Evolutionary conservation across 2,888 invertebrate genomes (phyloP), one percentile per base, ranked within the genome.

Genomic region (Eupeodes latifasciatus): DNA sequence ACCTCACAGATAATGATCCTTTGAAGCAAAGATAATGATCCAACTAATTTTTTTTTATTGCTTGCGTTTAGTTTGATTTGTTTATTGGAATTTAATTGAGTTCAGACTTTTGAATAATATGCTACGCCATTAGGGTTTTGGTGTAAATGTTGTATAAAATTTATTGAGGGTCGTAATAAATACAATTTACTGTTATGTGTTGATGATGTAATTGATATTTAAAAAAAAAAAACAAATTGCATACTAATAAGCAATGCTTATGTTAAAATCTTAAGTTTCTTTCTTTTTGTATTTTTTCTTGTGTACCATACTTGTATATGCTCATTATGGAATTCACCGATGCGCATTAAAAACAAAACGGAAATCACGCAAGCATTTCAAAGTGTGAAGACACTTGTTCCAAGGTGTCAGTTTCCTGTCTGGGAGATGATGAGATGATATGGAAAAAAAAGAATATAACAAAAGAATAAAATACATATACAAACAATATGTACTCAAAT

Each of bases 331-430:
- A 57, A 75, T 51, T 80, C 85, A 81, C 4, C 71, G 74, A 85
- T 62, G 57, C 88, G 64, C 61, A 67, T 71, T 36, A 71, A 53
- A 78, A 80, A 83, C 76, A 87, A 85, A 74, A 78, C 77, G 55
- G 81, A 71, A 78, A 62, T 51, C 88, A 85, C 64, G 85, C 77
- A 85, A 88, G 57, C 85, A 62, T 88, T 81, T 57, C 81, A 75
- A 88, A 88, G 88, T 88, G 88, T 88, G 88, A 88, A 88, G 81
- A 78, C 53, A 34, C 75, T 81, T 85, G 88, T 85, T 69, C 19
- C 53, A 36, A 66, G 84, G 87, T 87, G 76, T 87, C 80, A 71
- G 76, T 76, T 87, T 87, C 44, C 80, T 87, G 62, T 71, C 27
- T 47, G 59, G 5, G 3, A 47, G 47, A 47, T 47, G 66, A 57